Conservation (phyloP, 2,797 vertebrate genomes). For the Tokudaia muenninki region DNA sequence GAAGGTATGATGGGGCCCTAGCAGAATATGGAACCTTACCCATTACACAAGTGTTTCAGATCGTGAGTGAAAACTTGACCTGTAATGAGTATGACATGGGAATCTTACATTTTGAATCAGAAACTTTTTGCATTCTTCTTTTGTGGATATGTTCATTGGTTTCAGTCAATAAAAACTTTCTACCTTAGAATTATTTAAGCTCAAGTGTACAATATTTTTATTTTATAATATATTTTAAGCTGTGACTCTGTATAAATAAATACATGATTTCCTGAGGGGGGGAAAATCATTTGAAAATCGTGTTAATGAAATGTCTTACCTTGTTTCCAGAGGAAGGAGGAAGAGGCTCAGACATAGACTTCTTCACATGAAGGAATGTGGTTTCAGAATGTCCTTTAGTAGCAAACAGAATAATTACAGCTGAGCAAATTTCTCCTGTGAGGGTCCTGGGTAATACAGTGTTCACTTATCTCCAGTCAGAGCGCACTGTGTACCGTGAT, state of each 20-base stretch:
- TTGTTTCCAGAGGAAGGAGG: background rate
- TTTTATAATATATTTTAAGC: slow-evolving; percentile 49
- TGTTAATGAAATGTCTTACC: background rate
- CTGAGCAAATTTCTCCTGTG: slow-evolving; percentile 34
- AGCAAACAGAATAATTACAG: background rate
- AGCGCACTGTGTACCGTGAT: slow-evolving; percentile 26
- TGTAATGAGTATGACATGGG: slow-evolving; percentile 30
- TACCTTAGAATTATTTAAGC: slow-evolving; percentile 60
- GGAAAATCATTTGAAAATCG: slow-evolving; percentile 40
- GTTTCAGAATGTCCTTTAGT: slow-evolving; percentile 11
- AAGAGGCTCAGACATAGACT: slow-evolving; percentile 7
- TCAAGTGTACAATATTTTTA: slow-evolving; percentile 41
- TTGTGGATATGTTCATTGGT: slow-evolving; percentile 57
- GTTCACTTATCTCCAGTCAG: slow-evolving; percentile 27
- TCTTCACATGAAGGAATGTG: slow-evolving; percentile 26
- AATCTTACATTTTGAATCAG: slow-evolving; percentile 54
- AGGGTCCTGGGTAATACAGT: background rate
- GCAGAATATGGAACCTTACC: slow-evolving; percentile 16
- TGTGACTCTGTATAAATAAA: background rate
- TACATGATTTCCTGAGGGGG: background rate
- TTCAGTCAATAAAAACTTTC: slow-evolving; percentile 72
- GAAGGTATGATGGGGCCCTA: background rate
- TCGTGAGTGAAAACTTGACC: slow-evolving; percentile 60
- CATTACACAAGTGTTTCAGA: slow-evolving; percentile 42
- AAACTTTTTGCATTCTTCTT: background rate